A percentile compares a stretch with the other conserved stretches of the same genome.
phyloP scores from a whole-genome alignment of 1,140 invertebrate species.

The Centruroides sculpturatus region DNA sequence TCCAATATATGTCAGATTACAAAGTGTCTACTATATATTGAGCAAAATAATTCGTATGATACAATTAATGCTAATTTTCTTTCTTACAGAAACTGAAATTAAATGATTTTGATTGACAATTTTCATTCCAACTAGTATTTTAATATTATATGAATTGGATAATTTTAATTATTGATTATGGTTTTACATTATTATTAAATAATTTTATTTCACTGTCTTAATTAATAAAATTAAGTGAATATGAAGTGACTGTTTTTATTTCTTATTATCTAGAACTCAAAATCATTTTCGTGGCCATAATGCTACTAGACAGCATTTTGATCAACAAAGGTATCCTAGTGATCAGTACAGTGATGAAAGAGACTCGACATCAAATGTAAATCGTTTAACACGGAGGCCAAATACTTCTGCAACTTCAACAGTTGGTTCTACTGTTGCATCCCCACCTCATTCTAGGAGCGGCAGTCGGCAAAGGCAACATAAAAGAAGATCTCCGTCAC shows the following conservation, averaged over 20 bases:
- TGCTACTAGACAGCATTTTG: conserved; percentile 13
- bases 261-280: conserved; percentile 9
- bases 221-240: too few species aligned
- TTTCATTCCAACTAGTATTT: too few species aligned
- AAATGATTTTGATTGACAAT: too few species aligned
- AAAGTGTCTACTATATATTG: too few species aligned
- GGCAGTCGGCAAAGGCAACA: conserved; percentile 20
- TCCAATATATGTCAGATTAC: too few species aligned
- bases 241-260: background rate
- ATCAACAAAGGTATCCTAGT: conserved; percentile 12
- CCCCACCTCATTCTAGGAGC: conserved; percentile 13
- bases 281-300: conserved; percentile 17
- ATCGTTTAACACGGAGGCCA: conserved; percentile 6
- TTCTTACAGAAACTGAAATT: too few species aligned
- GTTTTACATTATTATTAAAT: too few species aligned
- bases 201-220: too few species aligned
- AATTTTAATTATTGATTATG: too few species aligned
- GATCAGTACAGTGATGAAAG: conserved; percentile 17
- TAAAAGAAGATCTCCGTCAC: conserved; percentile 23
- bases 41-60: too few species aligned
- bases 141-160: too few species aligned
- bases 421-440: conserved; percentile 14
- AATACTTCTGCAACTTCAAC: conserved; percentile 14
- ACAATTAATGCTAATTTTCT: too few species aligned
- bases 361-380: conserved; percentile 7